A percentile compares a stretch with the other conserved stretches of the same genome.
Conservation (phyloP, 2,888 invertebrate species). For the Noctuana brunneofusca region DNA sequence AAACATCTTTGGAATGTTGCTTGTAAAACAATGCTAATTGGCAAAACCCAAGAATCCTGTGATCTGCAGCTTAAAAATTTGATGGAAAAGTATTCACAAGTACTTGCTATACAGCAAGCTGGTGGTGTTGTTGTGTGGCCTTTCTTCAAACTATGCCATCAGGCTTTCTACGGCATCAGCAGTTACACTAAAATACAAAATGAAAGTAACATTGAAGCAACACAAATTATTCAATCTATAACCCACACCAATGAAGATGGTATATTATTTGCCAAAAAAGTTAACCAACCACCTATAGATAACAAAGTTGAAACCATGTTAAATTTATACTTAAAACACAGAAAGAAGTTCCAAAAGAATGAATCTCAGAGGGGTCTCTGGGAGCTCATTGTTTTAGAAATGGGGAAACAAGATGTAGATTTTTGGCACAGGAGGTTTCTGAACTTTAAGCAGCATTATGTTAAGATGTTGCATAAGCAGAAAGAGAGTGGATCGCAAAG, state of each 20-base stretch:
- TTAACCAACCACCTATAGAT: constrained; percentile 48
- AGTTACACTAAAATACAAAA: constrained; percentile 40
- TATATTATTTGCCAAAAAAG: constrained; percentile 50
- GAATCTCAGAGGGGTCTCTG: constrained; percentile 62
- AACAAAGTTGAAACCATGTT: constrained; percentile 65
- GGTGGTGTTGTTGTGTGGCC: constrained; percentile 57
- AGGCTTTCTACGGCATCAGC: constrained; percentile 64
- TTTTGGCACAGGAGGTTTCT: constrained; percentile 73
- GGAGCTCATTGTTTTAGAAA: constrained; percentile 65
- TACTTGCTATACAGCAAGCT: constrained; percentile 50
- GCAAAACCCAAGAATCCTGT: constrained; percentile 58
- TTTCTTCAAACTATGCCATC: constrained; percentile 59
- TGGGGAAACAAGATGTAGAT: constrained; percentile 65
- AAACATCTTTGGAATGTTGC: constrained; percentile 70
- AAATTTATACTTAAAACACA: constrained; percentile 62
- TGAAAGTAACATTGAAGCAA: constrained; percentile 2
- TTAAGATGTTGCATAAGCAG: constrained; percentile 60
- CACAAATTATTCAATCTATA: constrained; percentile 26
- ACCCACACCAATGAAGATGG: constrained; percentile 42
- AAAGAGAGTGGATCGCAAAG: constrained; percentile 47
- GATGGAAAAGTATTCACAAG: constrained; percentile 56
- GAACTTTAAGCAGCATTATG: constrained; percentile 72
- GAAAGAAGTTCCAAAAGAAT: constrained; percentile 54
- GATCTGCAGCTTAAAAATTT: constrained; percentile 58
- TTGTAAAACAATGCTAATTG: constrained; percentile 68